These are phyloP conservation scores for Ciona savignyi DNA, from an alignment of 23 tunicate species.

Conservation along the genomic window DNA sequence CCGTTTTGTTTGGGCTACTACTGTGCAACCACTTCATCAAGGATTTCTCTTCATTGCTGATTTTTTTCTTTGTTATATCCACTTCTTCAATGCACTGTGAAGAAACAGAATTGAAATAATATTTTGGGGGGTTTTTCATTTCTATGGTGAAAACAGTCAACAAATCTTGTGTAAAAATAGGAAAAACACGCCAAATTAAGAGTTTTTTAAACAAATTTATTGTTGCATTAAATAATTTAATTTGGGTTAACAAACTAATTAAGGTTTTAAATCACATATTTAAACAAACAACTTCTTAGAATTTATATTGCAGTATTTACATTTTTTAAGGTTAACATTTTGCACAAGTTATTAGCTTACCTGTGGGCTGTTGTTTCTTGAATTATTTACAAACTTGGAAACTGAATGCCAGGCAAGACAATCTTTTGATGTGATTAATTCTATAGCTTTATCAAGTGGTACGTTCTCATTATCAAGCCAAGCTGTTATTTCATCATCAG, in stretches of 20 bases:
- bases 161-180: no score
- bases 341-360: constrained; percentile 21
- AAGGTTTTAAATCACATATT: no score
- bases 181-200: no score
- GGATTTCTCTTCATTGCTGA: not conserved
- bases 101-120: not conserved
- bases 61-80: not conserved
- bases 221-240: no score
- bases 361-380: constrained; percentile 62
- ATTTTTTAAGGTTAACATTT: no score
- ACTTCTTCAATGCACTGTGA: not conserved
- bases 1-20: not conserved
- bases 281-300: no score
- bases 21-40: constrained; percentile 9
- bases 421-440: constrained; percentile 63
- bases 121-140: not conserved
- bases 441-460: constrained; percentile 59
- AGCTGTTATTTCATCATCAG: constrained; percentile 32
- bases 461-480: constrained; percentile 72
- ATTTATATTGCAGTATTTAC: no score
- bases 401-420: constrained; percentile 73
- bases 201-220: no score
- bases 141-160: no score
- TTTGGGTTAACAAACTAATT: no score
- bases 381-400: constrained; percentile 59